These are phyloP conservation scores for Allacma fusca DNA, from an alignment of 2,888 invertebrate genomes.

Conservation along the genomic window DNA sequence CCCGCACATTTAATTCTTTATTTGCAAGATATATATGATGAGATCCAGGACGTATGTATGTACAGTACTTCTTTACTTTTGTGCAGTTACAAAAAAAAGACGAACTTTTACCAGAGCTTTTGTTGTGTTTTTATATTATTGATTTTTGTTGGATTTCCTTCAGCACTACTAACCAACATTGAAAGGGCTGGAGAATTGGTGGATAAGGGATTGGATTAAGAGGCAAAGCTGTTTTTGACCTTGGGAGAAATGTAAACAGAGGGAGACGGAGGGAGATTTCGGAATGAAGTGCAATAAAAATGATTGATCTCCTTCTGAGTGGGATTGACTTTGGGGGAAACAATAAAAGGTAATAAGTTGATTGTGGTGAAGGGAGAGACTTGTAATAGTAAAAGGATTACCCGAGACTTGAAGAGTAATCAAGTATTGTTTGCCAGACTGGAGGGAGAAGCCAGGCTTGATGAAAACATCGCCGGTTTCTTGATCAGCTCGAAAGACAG, in stretches of 20 bases:
- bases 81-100: too few relatives aligned
- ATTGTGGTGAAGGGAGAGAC: background rate
- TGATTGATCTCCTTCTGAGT: too few relatives aligned
- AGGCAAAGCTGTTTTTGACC: background rate
- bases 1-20: too few relatives aligned
- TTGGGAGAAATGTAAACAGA: background rate
- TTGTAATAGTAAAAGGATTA: slow-evolving; percentile 42
- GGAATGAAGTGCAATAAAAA: background rate
- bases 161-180: too few relatives aligned
- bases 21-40: too few relatives aligned
- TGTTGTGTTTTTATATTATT: too few relatives aligned
- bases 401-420: slow-evolving; percentile 60
- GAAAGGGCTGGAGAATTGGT: too few relatives aligned
- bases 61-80: too few relatives aligned
- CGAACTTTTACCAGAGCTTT: too few relatives aligned
- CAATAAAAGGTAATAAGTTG: background rate
- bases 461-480: slow-evolving; percentile 62
- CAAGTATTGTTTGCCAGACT: slow-evolving; percentile 54
- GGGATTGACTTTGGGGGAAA: background rate
- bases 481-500: slow-evolving; percentile 60
- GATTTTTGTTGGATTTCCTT: too few relatives aligned
- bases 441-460: slow-evolving; percentile 56
- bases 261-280: background rate
- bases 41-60: too few relatives aligned
- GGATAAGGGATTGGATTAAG: background rate